Evolutionary conservation across 2,888 invertebrate species (phyloP).

Genomic region (Heliconius cydno): DNA sequence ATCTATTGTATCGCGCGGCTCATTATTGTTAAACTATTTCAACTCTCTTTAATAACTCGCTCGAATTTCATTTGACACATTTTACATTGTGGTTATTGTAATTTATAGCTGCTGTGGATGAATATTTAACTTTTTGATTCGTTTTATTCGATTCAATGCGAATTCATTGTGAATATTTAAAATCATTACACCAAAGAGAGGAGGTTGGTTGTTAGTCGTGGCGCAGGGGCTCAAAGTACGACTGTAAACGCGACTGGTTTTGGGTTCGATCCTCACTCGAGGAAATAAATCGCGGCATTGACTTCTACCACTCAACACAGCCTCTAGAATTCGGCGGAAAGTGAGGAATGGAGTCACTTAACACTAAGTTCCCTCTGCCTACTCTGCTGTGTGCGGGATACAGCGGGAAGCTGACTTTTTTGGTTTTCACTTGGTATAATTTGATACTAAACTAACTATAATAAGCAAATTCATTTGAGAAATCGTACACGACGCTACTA

Average conservation of each 20-base stretch:
- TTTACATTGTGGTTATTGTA: conserved; percentile 23
- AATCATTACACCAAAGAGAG: neutral
- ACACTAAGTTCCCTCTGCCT: too few species aligned
- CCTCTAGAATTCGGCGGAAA: too few species aligned
- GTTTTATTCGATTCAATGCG: neutral
- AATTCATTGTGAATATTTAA: neutral
- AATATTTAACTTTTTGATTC: conserved; percentile 13
- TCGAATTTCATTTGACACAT: conserved; percentile 33
- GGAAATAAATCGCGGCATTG: too few species aligned
- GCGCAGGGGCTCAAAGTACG: too few species aligned
- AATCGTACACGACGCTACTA: neutral
- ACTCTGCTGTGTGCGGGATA: too few species aligned
- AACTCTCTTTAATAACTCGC: conserved; percentile 54
- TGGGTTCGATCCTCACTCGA: too few species aligned
- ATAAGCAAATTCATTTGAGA: neutral
- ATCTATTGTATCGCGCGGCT: conserved; percentile 71
- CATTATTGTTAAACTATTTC: conserved; percentile 67
- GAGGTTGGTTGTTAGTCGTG: too few species aligned
- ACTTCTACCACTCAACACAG: too few species aligned
- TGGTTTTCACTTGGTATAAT: neutral
- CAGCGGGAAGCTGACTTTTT: too few species aligned
- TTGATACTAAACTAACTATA: neutral
- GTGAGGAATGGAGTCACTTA: too few species aligned
- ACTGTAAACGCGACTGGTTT: too few species aligned
- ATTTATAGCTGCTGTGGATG: conserved; percentile 4